Conservation (phyloP, 1,140 invertebrate genomes). For the Heliconius nattereri region DNA sequence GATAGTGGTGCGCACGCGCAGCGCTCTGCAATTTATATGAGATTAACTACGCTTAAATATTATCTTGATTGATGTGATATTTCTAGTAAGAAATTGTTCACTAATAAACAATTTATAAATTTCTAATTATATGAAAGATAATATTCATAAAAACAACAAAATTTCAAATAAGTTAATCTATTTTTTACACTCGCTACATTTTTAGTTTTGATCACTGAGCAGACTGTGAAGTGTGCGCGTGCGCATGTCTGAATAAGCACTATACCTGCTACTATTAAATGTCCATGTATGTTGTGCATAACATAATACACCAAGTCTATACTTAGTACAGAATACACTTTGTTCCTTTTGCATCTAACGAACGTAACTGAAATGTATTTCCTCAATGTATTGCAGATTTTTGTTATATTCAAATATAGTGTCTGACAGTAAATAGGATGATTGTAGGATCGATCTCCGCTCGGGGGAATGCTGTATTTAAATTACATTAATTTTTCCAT, state of each 20-base stretch:
- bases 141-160: too few relatives aligned
- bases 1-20: not conserved
- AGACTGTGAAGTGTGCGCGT: not conserved
- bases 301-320: not conserved
- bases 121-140: too few relatives aligned
- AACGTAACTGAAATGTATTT: too few relatives aligned
- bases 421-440: too few relatives aligned
- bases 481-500: too few relatives aligned
- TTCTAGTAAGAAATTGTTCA: not conserved
- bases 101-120: too few relatives aligned
- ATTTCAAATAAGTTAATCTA: too few relatives aligned
- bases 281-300: not conserved
- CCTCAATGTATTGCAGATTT: too few relatives aligned
- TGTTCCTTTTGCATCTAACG: too few relatives aligned
- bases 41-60: slow-evolving; percentile 10
- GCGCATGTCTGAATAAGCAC: not conserved
- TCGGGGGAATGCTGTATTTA: too few relatives aligned
- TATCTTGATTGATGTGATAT: slow-evolving; percentile 10
- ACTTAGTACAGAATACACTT: not conserved
- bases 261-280: not conserved
- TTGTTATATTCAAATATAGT: too few relatives aligned
- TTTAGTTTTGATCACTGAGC: not conserved
- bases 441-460: too few relatives aligned
- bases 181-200: not conserved
- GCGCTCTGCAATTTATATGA: not conserved